phyloP scores from a whole-genome alignment of 2,113 vertebrate species.

The Fulmarus glacialis region DNA sequence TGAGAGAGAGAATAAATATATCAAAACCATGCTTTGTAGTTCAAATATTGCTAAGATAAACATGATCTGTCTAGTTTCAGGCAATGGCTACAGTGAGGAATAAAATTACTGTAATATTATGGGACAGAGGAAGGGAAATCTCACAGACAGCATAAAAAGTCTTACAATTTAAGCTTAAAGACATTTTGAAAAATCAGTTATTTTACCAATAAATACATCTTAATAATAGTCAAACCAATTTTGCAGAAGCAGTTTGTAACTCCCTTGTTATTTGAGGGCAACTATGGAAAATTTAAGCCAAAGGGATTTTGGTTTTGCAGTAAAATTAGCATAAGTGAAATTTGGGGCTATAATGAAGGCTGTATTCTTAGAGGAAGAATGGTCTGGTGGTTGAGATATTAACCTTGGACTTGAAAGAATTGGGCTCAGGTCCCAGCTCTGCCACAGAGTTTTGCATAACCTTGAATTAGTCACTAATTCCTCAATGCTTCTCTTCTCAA shows the following conservation, averaged over 20 bases:
- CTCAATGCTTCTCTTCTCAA: not conserved
- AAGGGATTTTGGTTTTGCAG: not conserved
- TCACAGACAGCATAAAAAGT: not conserved
- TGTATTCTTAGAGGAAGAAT: not conserved
- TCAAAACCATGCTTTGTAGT: not conserved
- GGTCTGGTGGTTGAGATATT: not conserved
- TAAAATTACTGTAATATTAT: not conserved
- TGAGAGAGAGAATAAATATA: not conserved
- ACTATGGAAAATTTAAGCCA: not conserved
- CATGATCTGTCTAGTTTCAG: not conserved
- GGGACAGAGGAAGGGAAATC: not conserved
- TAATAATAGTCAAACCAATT: not conserved
- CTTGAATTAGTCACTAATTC: not conserved
- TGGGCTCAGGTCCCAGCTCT: slow-evolving; percentile 16
- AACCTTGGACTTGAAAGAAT: not conserved
- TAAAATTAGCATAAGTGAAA: not conserved
- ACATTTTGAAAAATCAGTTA: not conserved
- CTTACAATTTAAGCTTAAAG: not conserved
- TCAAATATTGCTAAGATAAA: not conserved
- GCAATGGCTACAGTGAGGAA: not conserved
- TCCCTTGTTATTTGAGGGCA: not conserved
- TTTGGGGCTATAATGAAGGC: not conserved
- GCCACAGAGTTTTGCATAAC: not conserved
- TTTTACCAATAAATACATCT: not conserved
- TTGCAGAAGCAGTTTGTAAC: not conserved